A percentile compares a stretch with the other conserved stretches of the same genome.
Evolutionary conservation across 2,113 vertebrate genomes (phyloP).

Genomic region (Macrotus californicus): DNA sequence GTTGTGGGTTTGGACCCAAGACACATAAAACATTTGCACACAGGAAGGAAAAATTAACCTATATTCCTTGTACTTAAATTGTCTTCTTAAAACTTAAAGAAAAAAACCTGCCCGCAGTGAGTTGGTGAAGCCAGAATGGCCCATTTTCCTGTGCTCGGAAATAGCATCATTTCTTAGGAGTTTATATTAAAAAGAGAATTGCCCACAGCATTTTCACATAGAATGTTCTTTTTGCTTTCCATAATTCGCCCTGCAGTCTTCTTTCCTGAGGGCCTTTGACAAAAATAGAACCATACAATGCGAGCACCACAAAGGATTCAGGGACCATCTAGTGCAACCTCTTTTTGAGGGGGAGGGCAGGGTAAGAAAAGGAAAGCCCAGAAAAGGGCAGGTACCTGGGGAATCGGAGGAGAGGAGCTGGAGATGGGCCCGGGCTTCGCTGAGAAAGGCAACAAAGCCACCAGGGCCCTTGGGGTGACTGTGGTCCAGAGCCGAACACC

Average conservation of each 20-base stretch:
- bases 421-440: too few relatives aligned
- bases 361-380: too few relatives aligned
- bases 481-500: too few relatives aligned
- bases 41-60: background rate
- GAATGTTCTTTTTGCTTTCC: conserved; percentile 28
- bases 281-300: conserved; percentile 43
- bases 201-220: background rate
- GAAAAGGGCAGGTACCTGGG: too few relatives aligned
- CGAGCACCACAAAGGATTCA: background rate
- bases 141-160: background rate
- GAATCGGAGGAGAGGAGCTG: too few relatives aligned
- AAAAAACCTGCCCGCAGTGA: background rate
- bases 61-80: background rate
- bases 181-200: background rate
- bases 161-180: background rate
- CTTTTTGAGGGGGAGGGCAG: too few relatives aligned
- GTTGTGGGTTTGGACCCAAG: background rate
- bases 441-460: too few relatives aligned
- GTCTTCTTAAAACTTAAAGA: background rate
- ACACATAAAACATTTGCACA: background rate
- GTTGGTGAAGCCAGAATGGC: background rate
- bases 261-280: conserved; percentile 17
- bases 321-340: conserved; percentile 14
- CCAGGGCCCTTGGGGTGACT: too few relatives aligned
- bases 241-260: conserved; percentile 36